Conservation (phyloP, 2,888 invertebrate genomes). For the Sicus ferrugineus region DNA sequence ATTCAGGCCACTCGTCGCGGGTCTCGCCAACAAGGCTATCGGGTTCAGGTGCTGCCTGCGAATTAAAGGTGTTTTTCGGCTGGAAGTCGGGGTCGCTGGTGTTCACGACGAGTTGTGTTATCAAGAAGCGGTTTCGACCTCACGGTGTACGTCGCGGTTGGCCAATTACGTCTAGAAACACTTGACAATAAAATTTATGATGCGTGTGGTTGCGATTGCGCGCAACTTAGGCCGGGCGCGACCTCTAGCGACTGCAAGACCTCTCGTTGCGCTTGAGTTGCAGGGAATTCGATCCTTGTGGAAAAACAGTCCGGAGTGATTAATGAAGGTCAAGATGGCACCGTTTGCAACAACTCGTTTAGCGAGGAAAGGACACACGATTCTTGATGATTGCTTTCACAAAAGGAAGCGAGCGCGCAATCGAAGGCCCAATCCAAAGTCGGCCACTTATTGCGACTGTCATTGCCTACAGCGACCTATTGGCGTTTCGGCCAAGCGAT, state of each 20-base stretch:
- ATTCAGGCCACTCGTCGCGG: neutral
- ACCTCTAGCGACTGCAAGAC: neutral
- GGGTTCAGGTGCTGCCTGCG: neutral
- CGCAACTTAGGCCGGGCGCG: neutral
- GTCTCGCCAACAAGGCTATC: neutral
- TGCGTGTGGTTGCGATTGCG: neutral
- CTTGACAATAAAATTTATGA: slow-evolving; percentile 58
- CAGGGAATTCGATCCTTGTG: too few species aligned
- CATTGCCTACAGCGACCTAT: too few species aligned
- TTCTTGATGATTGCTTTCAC: too few species aligned
- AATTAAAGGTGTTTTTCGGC: slow-evolving; percentile 13
- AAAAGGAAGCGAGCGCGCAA: too few species aligned
- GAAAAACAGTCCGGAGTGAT: neutral
- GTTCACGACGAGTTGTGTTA: neutral
- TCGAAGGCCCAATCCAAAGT: too few species aligned
- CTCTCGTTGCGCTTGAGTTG: too few species aligned
- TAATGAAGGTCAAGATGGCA: too few species aligned
- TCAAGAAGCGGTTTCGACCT: too few species aligned
- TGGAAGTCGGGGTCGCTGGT: neutral
- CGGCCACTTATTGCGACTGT: too few species aligned
- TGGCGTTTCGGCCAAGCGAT: too few species aligned
- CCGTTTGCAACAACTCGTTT: too few species aligned
- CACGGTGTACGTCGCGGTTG: slow-evolving; percentile 53
- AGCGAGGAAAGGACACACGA: too few species aligned
- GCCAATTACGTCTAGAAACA: slow-evolving; percentile 53